These are phyloP conservation scores for Drosophila demipolita DNA, from an alignment of 2,888 invertebrate genomes.

Conservation along the genomic window DNA sequence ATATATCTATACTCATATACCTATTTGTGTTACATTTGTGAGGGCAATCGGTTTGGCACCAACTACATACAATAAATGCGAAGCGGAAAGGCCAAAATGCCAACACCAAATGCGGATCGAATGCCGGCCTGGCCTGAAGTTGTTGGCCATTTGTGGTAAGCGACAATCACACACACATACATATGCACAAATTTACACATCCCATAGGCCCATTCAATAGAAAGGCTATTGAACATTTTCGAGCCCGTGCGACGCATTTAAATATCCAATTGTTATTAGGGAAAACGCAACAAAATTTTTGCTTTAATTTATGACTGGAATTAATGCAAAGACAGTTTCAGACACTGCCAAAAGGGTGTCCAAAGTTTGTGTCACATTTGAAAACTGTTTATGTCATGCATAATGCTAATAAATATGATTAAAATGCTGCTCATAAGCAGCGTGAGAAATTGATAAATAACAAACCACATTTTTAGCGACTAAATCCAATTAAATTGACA, in stretches of 20 bases:
- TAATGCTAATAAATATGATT: conserved; percentile 45
- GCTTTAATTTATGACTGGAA: conserved; percentile 62
- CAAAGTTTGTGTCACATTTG: conserved; percentile 30
- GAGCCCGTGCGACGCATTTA: conserved; percentile 66
- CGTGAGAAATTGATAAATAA: conserved; percentile 25
- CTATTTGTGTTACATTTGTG: conserved; percentile 60
- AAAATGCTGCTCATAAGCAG: conserved; percentile 20
- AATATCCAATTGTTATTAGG: conserved; percentile 49
- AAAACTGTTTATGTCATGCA: conserved; percentile 28
- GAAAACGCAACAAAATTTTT: conserved; percentile 39
- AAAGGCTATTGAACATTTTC: conserved; percentile 26
- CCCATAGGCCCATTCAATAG: conserved; percentile 32
- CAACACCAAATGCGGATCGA: conserved; percentile 64
- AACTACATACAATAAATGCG: conserved; percentile 56
- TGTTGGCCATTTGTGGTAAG: conserved; percentile 67
- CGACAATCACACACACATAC: background rate
- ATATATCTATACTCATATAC: too few relatives aligned
- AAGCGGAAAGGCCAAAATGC: conserved; percentile 75
- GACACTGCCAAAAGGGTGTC: conserved; percentile 21
- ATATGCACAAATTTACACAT: background rate
- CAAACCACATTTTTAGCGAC: conserved; percentile 3
- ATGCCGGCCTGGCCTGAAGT: conserved; percentile 37
- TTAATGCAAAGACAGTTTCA: conserved; percentile 19
- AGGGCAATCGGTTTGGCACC: conserved; percentile 73
- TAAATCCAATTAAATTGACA: conserved; percentile 64